A percentile compares a stretch with the other conserved stretches of the same genome.
Conservation (phyloP, 1,140 invertebrate genomes). For the Helicorthomorpha holstii region DNA sequence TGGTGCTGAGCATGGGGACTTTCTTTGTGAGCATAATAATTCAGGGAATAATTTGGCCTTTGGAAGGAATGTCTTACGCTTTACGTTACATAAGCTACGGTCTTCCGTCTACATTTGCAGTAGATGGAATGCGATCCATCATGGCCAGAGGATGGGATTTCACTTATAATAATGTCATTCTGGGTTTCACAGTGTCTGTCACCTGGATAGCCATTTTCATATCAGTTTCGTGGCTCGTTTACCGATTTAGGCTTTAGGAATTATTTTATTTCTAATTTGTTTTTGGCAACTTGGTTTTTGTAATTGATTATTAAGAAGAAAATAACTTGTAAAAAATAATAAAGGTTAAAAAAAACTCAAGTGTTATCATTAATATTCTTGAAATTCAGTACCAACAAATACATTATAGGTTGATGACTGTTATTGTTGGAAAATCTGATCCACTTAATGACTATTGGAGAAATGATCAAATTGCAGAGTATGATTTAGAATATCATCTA, state of each 20-base stretch:
- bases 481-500: too few relatives aligned
- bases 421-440: too few relatives aligned
- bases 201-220: not conserved
- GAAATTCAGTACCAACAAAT: too few relatives aligned
- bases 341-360: too few relatives aligned
- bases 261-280: not conserved
- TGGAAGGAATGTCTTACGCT: not conserved
- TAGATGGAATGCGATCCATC: not conserved
- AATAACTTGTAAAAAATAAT: too few relatives aligned
- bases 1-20: not conserved
- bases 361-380: too few relatives aligned
- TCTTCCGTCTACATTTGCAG: conserved; percentile 1
- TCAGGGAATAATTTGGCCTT: conserved; percentile 2
- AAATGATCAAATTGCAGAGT: too few relatives aligned
- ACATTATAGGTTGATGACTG: too few relatives aligned
- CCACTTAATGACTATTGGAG: too few relatives aligned
- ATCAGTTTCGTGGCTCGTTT: not conserved
- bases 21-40: not conserved
- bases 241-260: not conserved
- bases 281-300: too few relatives aligned
- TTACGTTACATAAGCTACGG: not conserved
- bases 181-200: not conserved
- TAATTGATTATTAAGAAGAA: too few relatives aligned
- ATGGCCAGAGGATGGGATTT: not conserved
- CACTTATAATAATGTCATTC: not conserved